Base-by-base conservation (phyloP, 2,888 invertebrate genomes). In the Aspidapion aeneum region DNA sequence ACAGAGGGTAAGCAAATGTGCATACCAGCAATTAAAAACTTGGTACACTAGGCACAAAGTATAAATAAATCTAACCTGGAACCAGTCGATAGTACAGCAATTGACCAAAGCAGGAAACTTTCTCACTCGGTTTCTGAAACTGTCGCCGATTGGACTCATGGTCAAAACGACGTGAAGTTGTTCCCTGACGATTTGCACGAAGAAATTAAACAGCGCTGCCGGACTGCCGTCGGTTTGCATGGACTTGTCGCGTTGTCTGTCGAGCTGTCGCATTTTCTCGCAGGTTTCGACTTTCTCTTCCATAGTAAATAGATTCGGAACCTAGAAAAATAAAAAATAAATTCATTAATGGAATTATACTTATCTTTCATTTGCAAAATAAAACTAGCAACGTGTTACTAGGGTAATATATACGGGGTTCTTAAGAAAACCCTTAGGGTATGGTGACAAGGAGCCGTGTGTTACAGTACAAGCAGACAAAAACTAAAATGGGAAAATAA, bases 11-110 rank as follows among this genome's bases (percentile, higher is more conserved):
- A n/a, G n/a, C n/a, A n/a, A n/a, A n/a, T n/a, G n/a, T n/a, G n/a
- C n/a, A n/a, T n/a, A n/a, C n/a, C n/a, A n/a, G n/a, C n/a, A n/a
- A n/a, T n/a, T n/a, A n/a, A n/a, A n/a, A n/a, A n/a, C n/a, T n/a
- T n/a, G n/a, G n/a, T n/a, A n/a, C n/a, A n/a, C n/a, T n/a, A n/a
- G n/a, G n/a, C n/a, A n/a, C n/a, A n/a, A n/a, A n/a, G n/a, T n/a
- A n/a, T n/a, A n/a, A n/a, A n/a, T n/a, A n/a, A n/a, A n/a, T 12
- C 17, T 61, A 67, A 86, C 86, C 83, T 93, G 94, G 79, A 96
- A 94, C 96, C 96, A 96, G 78, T 96, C 95, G 67, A 96, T 96
- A 1, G 96, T 96, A 75, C 96, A 96, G 77, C 96, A 96, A 77
- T 96, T 97, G 64, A 96, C 93, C 19, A 97, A 86, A 0, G 95